Percentiles rank a stretch among this genome's conserved stretches.
phyloP scores from a whole-genome alignment of 2,888 invertebrate species.

The Blastobasis lacticolella region DNA sequence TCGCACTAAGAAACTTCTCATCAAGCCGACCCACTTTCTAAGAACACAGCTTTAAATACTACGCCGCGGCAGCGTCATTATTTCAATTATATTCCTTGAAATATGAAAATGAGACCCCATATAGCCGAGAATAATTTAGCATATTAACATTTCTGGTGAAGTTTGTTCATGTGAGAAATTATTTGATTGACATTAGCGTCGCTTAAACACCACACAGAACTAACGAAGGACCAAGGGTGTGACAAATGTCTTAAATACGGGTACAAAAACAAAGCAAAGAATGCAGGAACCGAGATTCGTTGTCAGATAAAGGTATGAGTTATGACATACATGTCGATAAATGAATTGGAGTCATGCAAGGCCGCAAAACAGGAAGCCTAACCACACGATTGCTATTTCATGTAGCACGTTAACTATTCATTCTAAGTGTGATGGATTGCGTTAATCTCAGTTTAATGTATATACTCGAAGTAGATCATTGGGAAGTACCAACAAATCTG shows the following conservation, averaged over 20 bases:
- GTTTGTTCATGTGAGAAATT: too few species aligned
- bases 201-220: too few species aligned
- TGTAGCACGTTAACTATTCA: slow-evolving; percentile 7
- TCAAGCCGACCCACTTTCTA: slow-evolving; percentile 44
- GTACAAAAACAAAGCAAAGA: slow-evolving; percentile 1
- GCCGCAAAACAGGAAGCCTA: slow-evolving; percentile 10
- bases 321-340: slow-evolving; percentile 13
- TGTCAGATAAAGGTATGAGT: slow-evolving; percentile 4
- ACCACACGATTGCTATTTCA: slow-evolving; percentile 6
- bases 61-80: slow-evolving; percentile 23
- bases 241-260: not conserved
- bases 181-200: too few species aligned
- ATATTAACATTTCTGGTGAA: too few species aligned
- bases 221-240: not conserved
- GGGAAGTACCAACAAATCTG: too few species aligned
- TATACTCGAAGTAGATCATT: too few species aligned
- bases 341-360: slow-evolving; percentile 16
- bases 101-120: too few species aligned
- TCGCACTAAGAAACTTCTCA: slow-evolving; percentile 34
- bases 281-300: slow-evolving; percentile 8
- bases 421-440: slow-evolving; percentile 8
- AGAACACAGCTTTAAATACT: slow-evolving; percentile 32
- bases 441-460: not conserved
- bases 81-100: slow-evolving; percentile 17
- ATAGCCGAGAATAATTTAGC: too few species aligned